These are phyloP conservation scores for Ptychoptera albimana DNA, from an alignment of 2,888 invertebrate genomes.

Conservation along the genomic window DNA sequence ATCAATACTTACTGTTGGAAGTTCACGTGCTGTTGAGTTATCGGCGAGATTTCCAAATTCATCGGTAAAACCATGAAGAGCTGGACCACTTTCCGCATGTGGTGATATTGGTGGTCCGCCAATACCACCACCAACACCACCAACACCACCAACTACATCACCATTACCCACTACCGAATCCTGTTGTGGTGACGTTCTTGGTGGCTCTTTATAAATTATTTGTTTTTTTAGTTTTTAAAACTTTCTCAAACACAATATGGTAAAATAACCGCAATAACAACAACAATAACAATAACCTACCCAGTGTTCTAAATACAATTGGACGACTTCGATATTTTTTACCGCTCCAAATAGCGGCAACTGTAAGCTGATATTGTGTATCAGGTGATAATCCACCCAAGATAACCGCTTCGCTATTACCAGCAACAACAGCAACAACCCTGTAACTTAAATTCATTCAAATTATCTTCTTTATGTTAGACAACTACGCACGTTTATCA, in stretches of 20 bases:
- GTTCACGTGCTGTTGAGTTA: slow-evolving; percentile 24
- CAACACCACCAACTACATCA: slow-evolving; percentile 31
- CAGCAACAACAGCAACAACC: slow-evolving; percentile 81
- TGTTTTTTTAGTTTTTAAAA: slow-evolving; percentile 2
- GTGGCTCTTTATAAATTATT: slow-evolving; percentile 41
- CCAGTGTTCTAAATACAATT: slow-evolving; percentile 79
- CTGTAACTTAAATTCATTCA: slow-evolving; percentile 75
- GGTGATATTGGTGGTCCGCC: slow-evolving; percentile 21
- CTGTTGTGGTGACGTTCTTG: slow-evolving; percentile 54
- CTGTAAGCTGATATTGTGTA: slow-evolving; percentile 76
- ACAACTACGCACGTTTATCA: slow-evolving; percentile 3
- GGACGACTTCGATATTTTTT: slow-evolving; percentile 72
- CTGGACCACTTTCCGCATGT: slow-evolving; percentile 15
- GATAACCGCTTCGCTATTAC: slow-evolving; percentile 74
- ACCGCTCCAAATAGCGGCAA: slow-evolving; percentile 69
- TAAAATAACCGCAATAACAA: not conserved
- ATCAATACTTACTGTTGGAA: slow-evolving; percentile 24
- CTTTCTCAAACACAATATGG: slow-evolving; percentile 8
- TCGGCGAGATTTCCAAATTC: slow-evolving; percentile 6
- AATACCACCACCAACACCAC: slow-evolving; percentile 24
- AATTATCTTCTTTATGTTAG: slow-evolving; percentile 21
- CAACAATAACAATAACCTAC: slow-evolving; percentile 30
- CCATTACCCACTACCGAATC: slow-evolving; percentile 37
- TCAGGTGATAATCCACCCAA: slow-evolving; percentile 67
- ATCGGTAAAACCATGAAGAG: slow-evolving; percentile 22